A percentile compares a stretch with the other conserved stretches of the same genome.
Conservation (phyloP, 2,113 vertebrate genomes). For the Pseudorectes ferrugineus region DNA sequence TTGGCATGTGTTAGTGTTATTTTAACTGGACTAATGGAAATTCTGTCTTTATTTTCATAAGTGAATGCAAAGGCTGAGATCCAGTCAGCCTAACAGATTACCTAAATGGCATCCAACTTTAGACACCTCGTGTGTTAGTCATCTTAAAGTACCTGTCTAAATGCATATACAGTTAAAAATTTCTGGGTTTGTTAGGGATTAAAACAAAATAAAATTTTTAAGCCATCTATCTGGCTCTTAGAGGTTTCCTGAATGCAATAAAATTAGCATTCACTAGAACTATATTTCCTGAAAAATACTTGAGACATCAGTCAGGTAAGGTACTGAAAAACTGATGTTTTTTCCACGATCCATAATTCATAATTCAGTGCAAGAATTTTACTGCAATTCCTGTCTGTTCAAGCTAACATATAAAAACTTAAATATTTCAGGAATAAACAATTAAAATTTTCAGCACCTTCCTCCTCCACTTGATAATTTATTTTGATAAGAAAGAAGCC, state of each 20-base stretch:
- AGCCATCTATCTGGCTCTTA: not conserved
- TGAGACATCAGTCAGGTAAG: not conserved
- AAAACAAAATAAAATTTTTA: not conserved
- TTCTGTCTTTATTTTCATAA: not conserved
- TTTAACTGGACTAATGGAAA: not conserved
- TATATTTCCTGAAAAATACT: not conserved
- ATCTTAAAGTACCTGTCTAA: not conserved
- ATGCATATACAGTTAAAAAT: not conserved
- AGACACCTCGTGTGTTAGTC: not conserved
- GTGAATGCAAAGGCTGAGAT: not conserved
- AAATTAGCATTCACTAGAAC: not conserved
- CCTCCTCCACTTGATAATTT: not conserved
- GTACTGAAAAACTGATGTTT: not conserved
- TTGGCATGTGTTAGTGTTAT: not conserved
- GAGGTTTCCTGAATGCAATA: not conserved
- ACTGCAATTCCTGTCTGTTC: not conserved
- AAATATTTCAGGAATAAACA: not conserved
- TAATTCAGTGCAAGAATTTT: not conserved
- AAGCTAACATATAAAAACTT: not conserved
- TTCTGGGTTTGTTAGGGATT: not conserved
- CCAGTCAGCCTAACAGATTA: not conserved
- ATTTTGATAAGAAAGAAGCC: not conserved
- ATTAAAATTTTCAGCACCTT: not conserved
- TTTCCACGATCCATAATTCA: not conserved
- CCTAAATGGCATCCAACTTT: not conserved